phyloP scores from a whole-genome alignment of 2,113 vertebrate genomes.

The Odontophorus gujanensis region DNA sequence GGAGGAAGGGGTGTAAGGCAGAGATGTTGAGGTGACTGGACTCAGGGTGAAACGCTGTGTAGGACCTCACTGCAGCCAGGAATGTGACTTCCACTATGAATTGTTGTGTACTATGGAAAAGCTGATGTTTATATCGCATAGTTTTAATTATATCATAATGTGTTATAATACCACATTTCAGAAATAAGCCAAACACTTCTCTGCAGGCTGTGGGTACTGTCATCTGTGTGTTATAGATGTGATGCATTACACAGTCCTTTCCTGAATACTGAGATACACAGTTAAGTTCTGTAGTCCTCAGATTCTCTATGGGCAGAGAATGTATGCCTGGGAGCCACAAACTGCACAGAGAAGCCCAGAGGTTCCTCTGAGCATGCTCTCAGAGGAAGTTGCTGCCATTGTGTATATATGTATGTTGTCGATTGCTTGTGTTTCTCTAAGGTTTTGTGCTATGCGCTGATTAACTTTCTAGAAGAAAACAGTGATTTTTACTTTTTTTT shows the following conservation, averaged over 20 bases:
- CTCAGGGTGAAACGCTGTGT: background rate
- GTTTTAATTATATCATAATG: background rate
- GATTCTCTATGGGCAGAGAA: background rate
- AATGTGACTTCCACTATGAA: background rate
- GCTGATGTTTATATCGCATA: rapidly evolving
- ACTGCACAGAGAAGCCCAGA: background rate
- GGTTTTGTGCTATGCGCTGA: background rate
- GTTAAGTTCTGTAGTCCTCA: background rate
- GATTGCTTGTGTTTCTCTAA: background rate
- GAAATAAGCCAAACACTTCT: background rate
- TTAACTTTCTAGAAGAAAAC: background rate
- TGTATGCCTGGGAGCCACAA: rapidly evolving
- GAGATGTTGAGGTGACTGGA: background rate
- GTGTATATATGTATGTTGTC: background rate
- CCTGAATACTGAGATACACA: background rate
- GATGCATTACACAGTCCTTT: background rate
- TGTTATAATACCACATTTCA: background rate
- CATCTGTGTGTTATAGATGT: rapidly evolving
- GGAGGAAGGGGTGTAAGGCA: background rate
- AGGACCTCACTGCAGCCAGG: background rate
- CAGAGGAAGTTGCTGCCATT: background rate
- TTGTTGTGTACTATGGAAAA: background rate
- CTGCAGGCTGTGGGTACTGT: background rate
- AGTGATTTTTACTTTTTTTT: background rate
- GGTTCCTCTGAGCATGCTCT: background rate